Evolutionary conservation across 2,797 vertebrate species (phyloP), one percentile per base, ranked within the genome.

Genomic region (Muraenolepis orangiensis): DNA sequence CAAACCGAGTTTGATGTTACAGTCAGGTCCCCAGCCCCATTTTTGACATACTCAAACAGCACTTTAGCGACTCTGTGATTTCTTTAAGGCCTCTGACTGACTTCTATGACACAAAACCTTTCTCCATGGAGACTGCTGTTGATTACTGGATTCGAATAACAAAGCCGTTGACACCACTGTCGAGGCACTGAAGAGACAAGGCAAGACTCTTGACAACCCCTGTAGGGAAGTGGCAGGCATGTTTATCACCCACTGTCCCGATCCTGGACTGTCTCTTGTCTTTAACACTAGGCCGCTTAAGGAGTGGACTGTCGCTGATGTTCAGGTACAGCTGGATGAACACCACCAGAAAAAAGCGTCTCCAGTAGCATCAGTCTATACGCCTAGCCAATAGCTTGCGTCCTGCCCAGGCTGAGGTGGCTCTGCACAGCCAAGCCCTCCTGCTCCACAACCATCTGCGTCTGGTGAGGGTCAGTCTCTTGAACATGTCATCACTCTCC

Each of bases 1-100:
- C 32, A 34, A 8, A 34, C 32, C 32, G 32, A 34, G 32, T 34
- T 3, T 3, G 8, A 34, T 34, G 3, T 34, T 34, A 8, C 32
- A 34, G 3, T 34, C 32, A 34, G 32, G 74, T 76, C 32, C 70
- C 70, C 1, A 71, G 71, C 34, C 74, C 72, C 30, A 11, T 76
- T 2, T 80, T 73, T 76, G 36, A 71, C 61, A 76, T 73, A 3
- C 40, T 80, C 0, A 71, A 14, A 10, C 78, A 76, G 11, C 8
- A 3, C 40, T 80, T 0, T 67, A 14, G 5, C 78, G 73, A 7
- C 8, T 57, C 26, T 71, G 71, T 68, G 57, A 73, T 38, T 11
- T 73, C 67, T 20, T 76, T 73, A 1, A 78, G 81, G 51, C 82
- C 77, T 10, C 40, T 84, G 28, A 74, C 77, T 78, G 74, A n/a